Evolutionary conservation across 2,888 invertebrate species (phyloP).

Genomic region (Trichogramma dendrolimi): DNA sequence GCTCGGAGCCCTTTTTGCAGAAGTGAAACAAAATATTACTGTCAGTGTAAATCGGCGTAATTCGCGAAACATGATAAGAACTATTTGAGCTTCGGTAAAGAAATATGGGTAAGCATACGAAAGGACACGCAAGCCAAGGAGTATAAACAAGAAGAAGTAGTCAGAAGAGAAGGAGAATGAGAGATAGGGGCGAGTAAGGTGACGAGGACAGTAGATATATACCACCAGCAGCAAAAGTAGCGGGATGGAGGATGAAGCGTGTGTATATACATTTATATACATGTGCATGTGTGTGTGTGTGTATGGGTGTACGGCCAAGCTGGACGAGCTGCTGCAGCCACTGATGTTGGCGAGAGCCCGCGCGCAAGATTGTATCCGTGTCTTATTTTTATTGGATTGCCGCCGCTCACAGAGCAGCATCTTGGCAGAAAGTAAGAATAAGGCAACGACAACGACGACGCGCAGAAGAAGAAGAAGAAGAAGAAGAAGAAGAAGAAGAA

Average conservation of each 20-base stretch:
- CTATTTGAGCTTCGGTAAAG: constrained; percentile 20
- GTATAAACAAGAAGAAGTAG: constrained; percentile 6
- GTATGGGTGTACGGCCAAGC: constrained; percentile 28
- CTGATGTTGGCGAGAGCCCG: constrained; percentile 40
- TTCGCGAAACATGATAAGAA: constrained; percentile 28
- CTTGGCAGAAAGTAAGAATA: constrained; percentile 22
- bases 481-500: constrained; percentile 7
- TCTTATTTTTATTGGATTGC: constrained; percentile 52
- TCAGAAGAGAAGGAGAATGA: constrained; percentile 7
- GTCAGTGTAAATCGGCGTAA: constrained; percentile 26
- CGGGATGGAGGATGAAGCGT: constrained; percentile 40
- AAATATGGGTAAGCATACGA: constrained; percentile 23
- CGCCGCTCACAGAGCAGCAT: constrained; percentile 41
- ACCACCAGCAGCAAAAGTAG: constrained; percentile 4
- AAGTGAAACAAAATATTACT: constrained; percentile 17
- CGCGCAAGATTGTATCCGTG: constrained; percentile 48
- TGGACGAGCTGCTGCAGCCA: constrained; percentile 46
- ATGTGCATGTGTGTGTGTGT: no score
- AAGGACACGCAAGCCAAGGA: constrained; percentile 18
- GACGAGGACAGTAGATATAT: constrained; percentile 28
- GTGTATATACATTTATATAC: no score
- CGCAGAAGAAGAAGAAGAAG: background rate
- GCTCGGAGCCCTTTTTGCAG: no score
- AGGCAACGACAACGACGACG: constrained; percentile 25
- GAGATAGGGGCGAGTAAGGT: constrained; percentile 11